Conservation (phyloP, 2,888 invertebrate genomes). For the Chymomyza fuscimana region DNA sequence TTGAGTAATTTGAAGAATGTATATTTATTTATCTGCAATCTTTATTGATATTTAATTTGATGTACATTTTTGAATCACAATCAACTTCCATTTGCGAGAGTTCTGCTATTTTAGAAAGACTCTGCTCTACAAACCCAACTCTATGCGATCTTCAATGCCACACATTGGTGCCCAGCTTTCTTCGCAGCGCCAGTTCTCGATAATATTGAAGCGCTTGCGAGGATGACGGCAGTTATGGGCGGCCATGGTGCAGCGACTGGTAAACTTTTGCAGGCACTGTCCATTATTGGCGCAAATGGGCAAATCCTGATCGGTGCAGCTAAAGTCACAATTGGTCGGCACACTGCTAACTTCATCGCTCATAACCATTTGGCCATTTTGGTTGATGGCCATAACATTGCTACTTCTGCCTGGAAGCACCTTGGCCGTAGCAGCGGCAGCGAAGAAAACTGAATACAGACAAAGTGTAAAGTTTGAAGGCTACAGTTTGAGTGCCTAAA, state of each 20-base stretch:
- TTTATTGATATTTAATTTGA: neutral
- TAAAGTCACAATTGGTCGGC: conserved; percentile 59
- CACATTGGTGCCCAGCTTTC: conserved; percentile 50
- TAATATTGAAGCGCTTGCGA: conserved; percentile 56
- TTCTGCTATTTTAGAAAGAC: neutral
- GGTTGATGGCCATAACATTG: conserved; percentile 46
- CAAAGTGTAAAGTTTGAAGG: too few relatives aligned
- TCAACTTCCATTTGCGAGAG: conserved; percentile 6
- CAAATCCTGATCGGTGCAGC: conserved; percentile 52
- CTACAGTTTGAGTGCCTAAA: neutral
- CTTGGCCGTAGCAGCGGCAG: conserved; percentile 27
- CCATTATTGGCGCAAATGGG: conserved; percentile 66
- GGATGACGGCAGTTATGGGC: conserved; percentile 72
- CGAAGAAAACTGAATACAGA: conserved; percentile 30
- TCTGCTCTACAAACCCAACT: conserved; percentile 39
- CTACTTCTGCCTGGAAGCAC: conserved; percentile 38
- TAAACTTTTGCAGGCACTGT: conserved; percentile 64
- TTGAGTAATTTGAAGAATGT: neutral
- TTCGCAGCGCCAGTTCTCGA: conserved; percentile 61
- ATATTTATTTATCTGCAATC: neutral
- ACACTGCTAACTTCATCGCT: conserved; percentile 27
- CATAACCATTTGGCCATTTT: conserved; percentile 44
- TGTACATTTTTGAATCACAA: conserved; percentile 9
- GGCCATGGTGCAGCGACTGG: conserved; percentile 59
- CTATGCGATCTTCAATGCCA: conserved; percentile 41